Evolutionary conservation across 2,113 vertebrate species (phyloP), one percentile per base, ranked within the genome.

Genomic region (Alouatta palliata): DNA sequence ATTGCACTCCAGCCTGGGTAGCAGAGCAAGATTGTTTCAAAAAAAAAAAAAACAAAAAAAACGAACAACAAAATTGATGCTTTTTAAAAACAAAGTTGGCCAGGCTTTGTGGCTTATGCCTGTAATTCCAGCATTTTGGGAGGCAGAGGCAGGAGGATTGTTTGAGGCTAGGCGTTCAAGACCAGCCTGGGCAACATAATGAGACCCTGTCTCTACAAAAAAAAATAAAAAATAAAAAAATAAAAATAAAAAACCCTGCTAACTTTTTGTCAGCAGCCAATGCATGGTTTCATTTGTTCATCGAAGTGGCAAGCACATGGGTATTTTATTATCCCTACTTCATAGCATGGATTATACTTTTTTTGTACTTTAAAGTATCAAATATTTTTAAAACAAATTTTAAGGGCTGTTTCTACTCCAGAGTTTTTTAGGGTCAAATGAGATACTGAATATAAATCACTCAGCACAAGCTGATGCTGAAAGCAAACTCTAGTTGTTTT

Each of bases 1-100:
- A 73, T 6, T 40, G 70, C 37, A 40, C 20, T 23, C 10, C 21
- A 73, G 9, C 37, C 21, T 21, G 70, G 70, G 10, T 40, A 21
- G 13, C 70, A 23, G 37, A 73, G 37, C 12, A 23, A 73, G 20
- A 73, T 21, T 73, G 70, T 23, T 11, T 40, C 20, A 45, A 95
- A 94, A 97, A 66, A 49, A 93, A 94, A 97, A 64, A 47, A 95
- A 94, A 97, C n/a, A n/a, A n/a, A n/a, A n/a, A 71, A 45, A 61
- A 12, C 9, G 71, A 52, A 68, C 16, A 86, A 75, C n/a, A 91
- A 58, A 52, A 68, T 64, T 64, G 64, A 80, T 40, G 32, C 37
- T 92, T 87, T 88, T 16, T 35, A 27, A 37, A 93, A 70, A 80
- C 35, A 52, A 32, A 19, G 6, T 89, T 47, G 61, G 27, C 61